These are phyloP conservation scores for Chloropsis cyanopogon DNA, from an alignment of 2,113 vertebrate genomes.

Conservation along the genomic window DNA sequence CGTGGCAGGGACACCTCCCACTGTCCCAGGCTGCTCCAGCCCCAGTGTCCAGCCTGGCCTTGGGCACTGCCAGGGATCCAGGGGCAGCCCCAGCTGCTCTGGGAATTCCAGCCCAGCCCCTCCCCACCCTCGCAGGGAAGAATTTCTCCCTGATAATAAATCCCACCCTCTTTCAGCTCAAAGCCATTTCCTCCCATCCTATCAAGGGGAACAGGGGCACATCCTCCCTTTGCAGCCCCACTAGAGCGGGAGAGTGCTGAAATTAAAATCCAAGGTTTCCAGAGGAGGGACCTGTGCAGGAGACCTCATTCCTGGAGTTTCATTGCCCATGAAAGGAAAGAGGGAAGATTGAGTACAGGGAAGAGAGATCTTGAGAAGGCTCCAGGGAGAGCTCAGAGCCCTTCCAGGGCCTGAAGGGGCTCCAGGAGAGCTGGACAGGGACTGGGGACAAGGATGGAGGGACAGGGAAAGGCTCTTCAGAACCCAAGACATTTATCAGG, in stretches of 20 bases:
- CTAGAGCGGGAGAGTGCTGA: background rate
- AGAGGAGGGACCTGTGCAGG: background rate
- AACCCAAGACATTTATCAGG: background rate
- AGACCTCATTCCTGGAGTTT: background rate
- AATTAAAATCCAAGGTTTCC: background rate
- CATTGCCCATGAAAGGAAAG: background rate
- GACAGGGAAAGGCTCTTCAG: background rate
- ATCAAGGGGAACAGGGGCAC: rapidly evolving
- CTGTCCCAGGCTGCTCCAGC: background rate
- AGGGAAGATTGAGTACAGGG: background rate
- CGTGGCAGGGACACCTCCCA: background rate
- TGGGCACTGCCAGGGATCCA: background rate
- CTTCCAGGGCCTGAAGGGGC: background rate
- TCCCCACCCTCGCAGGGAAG: background rate
- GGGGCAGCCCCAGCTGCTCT: background rate
- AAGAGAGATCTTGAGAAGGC: too few species aligned
- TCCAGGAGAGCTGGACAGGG: background rate
- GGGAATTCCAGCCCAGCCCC: background rate
- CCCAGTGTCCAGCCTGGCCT: background rate
- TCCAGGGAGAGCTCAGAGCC: background rate
- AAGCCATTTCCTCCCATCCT: background rate
- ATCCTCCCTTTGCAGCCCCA: background rate
- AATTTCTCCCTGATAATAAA: background rate
- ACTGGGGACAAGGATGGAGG: background rate
- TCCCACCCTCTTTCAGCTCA: background rate